Evolutionary conservation across 2,888 invertebrate genomes (phyloP), one percentile per base, ranked within the genome.

Genomic region (Eurytoma californica): DNA sequence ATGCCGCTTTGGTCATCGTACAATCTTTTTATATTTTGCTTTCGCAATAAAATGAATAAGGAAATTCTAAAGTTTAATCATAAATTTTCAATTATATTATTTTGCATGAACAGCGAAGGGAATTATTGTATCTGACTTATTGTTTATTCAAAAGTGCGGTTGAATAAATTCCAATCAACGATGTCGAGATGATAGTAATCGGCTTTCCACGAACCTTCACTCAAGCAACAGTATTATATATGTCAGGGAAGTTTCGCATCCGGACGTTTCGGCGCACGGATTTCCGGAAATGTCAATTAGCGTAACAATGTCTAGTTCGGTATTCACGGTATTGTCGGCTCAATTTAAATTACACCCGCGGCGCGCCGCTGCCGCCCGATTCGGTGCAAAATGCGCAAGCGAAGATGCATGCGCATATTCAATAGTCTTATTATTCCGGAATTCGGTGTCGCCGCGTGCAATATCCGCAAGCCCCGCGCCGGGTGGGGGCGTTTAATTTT

Each of bases 201-300:
- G 28, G 5, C 28, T 28, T 61, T 61, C 14, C 4, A 2, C 18
- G 7, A 72, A 18, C 18, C 55, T 65, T 65, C 53, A 24, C 18
- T 72, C 53, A 60, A 72, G 20, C 49, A 18, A 13, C 51, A 51
- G 30, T 65, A 66, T 28, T 66, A 55, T 61, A 57, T 9, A 57
- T 55, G 28, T 68, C 74, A 65, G n/a, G 61, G 13, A 60, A 70
- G 51, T 67, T 79, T 67, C 61, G 49, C 28, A 69, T 16, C 9
- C 18, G 67, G 63, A 53, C 30, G 20, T 76, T 68, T 47, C 47
- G 16, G 16, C 51, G 30, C 24, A 69, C 72, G 67, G 58, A 76
- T 80, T 75, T 68, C 67, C 18, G 18, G 63, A 80, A 72, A 75
- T 66, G 68, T 68, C 76, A 76, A 70, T 80, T 76, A 76, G 51